Base-by-base conservation (phyloP, 2,888 invertebrate genomes). In the Diaphora mendica region DNA sequence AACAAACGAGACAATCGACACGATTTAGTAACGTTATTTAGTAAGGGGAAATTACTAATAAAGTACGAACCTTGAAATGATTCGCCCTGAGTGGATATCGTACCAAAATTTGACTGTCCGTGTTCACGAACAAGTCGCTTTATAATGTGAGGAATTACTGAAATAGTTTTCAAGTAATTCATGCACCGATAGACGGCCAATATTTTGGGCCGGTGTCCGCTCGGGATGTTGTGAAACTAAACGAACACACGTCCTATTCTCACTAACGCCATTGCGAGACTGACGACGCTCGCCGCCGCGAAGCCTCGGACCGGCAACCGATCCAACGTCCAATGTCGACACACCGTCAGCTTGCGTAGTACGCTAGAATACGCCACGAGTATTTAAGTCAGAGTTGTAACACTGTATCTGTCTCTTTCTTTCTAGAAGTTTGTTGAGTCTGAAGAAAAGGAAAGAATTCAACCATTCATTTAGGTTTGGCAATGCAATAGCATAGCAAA, bases 141-240 rank as follows among this genome's bases (percentile, higher is more conserved):
- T 89, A 77, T 88, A 88, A 82, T 88, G 89, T 89, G 88, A 84
- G 78, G 93, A 94, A 95, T 95, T 94, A 95, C 94, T 88, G 89
- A 93, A 95, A 92, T 83, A 86, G 80, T 90, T 88, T 92, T 90
- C 93, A 86, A 88, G 94, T 95, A 95, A 95, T 93, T 95, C 93
- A 89, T 91, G 89, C 93, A 93, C 92, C 91, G 88, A 89, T 92
- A 92, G 94, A 95, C 95, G 95, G 93, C 95, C 95, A 95, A 96
- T 95, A 95, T 96, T 96, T 95, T 96, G 95, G 96, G 95, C 95
- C 96, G 96, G 96, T 96, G 95, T 95, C 96, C 96, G 96, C 95
- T 96, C 95, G 95, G 95, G 94, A 91, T 93, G 89, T 90, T 89
- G 88, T 88, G 88, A 93, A 91, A 90, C 91, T 94, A 96, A 93